phyloP scores from a whole-genome alignment of 1,140 invertebrate species.

The Oscheius sp. region DNA sequence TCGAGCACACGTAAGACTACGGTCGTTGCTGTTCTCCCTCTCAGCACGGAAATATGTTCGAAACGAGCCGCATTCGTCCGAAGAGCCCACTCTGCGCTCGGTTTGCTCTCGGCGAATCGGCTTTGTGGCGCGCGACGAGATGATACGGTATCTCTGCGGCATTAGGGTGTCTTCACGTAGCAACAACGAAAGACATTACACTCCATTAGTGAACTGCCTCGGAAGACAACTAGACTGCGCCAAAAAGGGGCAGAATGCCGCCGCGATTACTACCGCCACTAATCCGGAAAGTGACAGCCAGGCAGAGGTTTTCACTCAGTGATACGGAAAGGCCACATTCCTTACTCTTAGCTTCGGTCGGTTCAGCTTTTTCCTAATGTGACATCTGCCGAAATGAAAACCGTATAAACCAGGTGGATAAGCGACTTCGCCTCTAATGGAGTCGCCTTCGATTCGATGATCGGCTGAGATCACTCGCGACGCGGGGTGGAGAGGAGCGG shows the following conservation, averaged over 20 bases:
- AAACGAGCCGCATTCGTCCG: background rate
- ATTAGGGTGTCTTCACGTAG: background rate
- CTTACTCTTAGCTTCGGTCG: background rate
- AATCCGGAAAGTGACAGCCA: background rate
- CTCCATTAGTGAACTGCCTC: conserved; percentile 11
- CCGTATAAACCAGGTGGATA: conserved; percentile 11
- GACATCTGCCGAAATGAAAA: too few relatives aligned
- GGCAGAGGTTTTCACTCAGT: too few relatives aligned
- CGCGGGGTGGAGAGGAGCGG: too few relatives aligned
- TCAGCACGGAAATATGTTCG: too few relatives aligned
- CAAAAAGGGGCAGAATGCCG: background rate
- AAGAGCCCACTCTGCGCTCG: background rate
- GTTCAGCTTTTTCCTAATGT: too few relatives aligned
- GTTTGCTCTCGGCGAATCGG: background rate
- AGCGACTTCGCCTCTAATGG: conserved; percentile 6
- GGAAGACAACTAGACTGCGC: background rate
- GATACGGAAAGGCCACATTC: too few relatives aligned
- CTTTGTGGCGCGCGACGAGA: background rate
- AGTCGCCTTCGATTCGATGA: conserved; percentile 2
- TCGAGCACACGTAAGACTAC: too few relatives aligned
- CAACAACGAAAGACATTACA: conserved; percentile 6
- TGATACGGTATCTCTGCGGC: conserved; percentile 8
- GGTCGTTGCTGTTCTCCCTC: too few relatives aligned
- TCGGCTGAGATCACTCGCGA: background rate
- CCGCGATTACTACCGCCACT: background rate